A percentile compares a stretch with the other conserved stretches of the same genome.
These are phyloP conservation scores for Pachyrhynchus sulphureomaculatus DNA, from an alignment of 1,140 invertebrate species.

Conservation along the genomic window DNA sequence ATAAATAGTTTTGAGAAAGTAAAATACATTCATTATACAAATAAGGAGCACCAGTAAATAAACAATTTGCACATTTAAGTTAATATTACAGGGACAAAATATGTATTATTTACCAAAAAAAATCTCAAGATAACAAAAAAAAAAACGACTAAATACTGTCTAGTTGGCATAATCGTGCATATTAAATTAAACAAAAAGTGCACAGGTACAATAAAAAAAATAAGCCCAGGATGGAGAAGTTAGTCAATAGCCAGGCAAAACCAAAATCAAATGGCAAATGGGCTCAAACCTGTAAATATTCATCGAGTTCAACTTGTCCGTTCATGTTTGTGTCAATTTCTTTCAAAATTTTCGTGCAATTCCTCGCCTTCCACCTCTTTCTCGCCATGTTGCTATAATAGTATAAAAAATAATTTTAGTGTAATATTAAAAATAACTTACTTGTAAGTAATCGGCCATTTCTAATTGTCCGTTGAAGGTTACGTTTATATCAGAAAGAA, in stretches of 20 bases:
- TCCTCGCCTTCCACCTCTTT: slow-evolving; percentile 89
- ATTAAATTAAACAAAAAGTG: neutral
- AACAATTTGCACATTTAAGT: no score
- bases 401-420: slow-evolving; percentile 41
- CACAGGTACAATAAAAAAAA: neutral
- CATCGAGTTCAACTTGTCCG: slow-evolving; percentile 97
- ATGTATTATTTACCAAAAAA: neutral
- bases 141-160: neutral
- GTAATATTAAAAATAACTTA: slow-evolving; percentile 51
- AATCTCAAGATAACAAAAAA: neutral
- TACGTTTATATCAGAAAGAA: slow-evolving; percentile 67
- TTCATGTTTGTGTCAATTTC: slow-evolving; percentile 99
- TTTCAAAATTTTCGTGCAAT: slow-evolving; percentile 93
- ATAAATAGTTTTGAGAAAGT: no score
- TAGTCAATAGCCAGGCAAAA: neutral
- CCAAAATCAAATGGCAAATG: slow-evolving; percentile 1
- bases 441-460: slow-evolving; percentile 72
- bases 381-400: slow-evolving; percentile 82
- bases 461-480: slow-evolving; percentile 71
- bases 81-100: no score
- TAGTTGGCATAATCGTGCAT: no score
- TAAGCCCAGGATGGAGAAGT: neutral
- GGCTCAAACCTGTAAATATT: slow-evolving; percentile 90
- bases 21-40: no score
- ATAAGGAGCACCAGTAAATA: no score